Percentiles rank a stretch among this genome's conserved stretches.
Evolutionary conservation across 1,140 invertebrate species (phyloP).

Genomic region (Penaeus chinensis): DNA sequence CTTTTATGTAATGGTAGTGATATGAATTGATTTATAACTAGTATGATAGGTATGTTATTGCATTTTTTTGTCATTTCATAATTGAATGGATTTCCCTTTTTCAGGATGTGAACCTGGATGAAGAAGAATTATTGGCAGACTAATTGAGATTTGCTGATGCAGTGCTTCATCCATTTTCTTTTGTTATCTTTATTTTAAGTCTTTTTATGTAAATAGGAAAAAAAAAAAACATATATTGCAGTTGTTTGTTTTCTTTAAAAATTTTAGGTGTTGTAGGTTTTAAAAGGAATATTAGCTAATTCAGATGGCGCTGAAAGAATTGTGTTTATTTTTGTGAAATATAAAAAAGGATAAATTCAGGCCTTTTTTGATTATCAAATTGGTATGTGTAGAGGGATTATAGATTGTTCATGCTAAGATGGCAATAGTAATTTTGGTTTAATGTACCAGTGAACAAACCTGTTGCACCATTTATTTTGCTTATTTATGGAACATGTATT

Average conservation of each 20-base stretch:
- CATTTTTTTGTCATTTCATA: background rate
- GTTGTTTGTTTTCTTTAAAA: conserved; percentile 12
- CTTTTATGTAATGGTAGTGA: background rate
- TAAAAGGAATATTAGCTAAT: too few relatives aligned
- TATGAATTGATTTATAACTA: background rate
- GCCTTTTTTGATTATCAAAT: too few relatives aligned
- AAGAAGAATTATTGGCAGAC: conserved; percentile 48
- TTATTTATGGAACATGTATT: too few relatives aligned
- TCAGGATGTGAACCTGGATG: conserved; percentile 55
- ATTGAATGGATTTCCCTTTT: background rate
- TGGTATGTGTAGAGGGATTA: too few relatives aligned
- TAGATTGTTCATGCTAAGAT: too few relatives aligned
- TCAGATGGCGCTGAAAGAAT: too few relatives aligned
- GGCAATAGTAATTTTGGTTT: too few relatives aligned
- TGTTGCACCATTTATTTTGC: too few relatives aligned
- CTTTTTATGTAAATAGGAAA: background rate
- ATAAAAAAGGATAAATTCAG: too few relatives aligned
- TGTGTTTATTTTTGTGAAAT: too few relatives aligned
- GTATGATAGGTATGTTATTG: background rate
- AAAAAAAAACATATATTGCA: conserved; percentile 4
- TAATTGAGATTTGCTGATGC: background rate
- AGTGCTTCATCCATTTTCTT: conserved; percentile 10
- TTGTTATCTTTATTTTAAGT: conserved; percentile 2
- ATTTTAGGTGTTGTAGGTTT: background rate
- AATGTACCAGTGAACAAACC: too few relatives aligned